Base-by-base conservation (phyloP, 2,888 invertebrate genomes). In the Habroteleia sp. region DNA sequence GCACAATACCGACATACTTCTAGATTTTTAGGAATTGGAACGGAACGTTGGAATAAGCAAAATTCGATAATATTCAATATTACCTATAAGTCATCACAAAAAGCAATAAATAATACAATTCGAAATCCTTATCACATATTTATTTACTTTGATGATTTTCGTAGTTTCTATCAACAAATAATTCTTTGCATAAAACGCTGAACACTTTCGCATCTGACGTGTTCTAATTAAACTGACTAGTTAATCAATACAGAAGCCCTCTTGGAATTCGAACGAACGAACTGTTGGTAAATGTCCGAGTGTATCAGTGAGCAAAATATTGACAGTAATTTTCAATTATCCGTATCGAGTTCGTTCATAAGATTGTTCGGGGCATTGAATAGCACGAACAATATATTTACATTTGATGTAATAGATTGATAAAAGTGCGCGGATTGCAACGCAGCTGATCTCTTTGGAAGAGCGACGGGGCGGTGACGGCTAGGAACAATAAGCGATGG, bases 271-370 rank as follows among this genome's bases (percentile, higher is more conserved):
- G 23, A 10, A 11, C 39, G 25, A 23, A 27, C 44, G 44, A 35
- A 54, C 41, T 27, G 29, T 46, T 35, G 35, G 23, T 20, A 13
- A 35, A 65, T 42, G 42, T 39, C 27, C 44, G 46, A 29, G 54
- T 39, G 6, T 39, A 37, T 56, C 48, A 11, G 56, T 16, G 37
- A 13, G 39, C 62, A 35, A 63, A 63, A 50, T 63, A 63, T 63
- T 50, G 63, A 63, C 39, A 50, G 48, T 50, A 63, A 63, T 66
- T 66, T 66, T 66, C 54, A 54, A 54, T 58, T 68, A 58, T 33
- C 44, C 56, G 27, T 25, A 37, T 27, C 48, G 56, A 23, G 16
- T 37, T 41, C 35, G 41, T 42, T 42, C 35, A 48, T 58, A 68
- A 68, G 68, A 56, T 58, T 29, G 54, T 7, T 7, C 27, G 25